Percentiles rank a stretch among this genome's conserved stretches.
phyloP scores from a whole-genome alignment of 2,888 invertebrate genomes.

The Junonia oenone region DNA sequence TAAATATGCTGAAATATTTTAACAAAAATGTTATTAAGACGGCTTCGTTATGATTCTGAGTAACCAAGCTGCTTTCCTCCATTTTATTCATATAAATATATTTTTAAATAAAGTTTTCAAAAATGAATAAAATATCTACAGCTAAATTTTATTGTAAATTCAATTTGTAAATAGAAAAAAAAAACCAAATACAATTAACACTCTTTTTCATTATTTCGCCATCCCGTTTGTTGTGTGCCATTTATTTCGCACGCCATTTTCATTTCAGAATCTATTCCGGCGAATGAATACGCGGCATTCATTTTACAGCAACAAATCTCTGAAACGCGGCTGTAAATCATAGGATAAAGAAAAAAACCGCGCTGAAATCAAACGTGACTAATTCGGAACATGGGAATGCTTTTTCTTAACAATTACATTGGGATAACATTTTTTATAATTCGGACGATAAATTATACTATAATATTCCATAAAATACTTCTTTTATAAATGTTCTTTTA shows the following conservation, averaged over 20 bases:
- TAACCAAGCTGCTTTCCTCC: too few relatives aligned
- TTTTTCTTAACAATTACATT: constrained; percentile 9
- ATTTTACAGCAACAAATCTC: constrained; percentile 8
- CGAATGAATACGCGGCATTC: constrained; percentile 6
- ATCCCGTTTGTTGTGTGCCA: not conserved
- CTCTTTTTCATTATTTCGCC: not conserved
- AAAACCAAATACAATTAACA: not conserved
- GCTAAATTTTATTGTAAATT: too few relatives aligned
- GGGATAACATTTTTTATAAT: not conserved
- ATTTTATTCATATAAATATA: too few relatives aligned
- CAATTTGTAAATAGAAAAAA: not conserved
- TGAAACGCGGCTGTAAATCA: constrained; percentile 9
- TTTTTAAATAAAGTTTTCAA: too few relatives aligned
- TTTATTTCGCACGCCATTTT: not conserved
- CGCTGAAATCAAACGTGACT: constrained; percentile 14
- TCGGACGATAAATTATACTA: not conserved
- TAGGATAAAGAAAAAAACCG: constrained; percentile 1
- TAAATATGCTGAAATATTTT: too few relatives aligned
- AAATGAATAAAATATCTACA: too few relatives aligned
- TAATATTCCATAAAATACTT: too few relatives aligned
- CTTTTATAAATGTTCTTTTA: too few relatives aligned
- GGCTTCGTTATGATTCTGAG: too few relatives aligned
- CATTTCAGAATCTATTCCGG: not conserved
- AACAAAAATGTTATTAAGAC: too few relatives aligned
- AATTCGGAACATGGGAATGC: constrained; percentile 13